Base-by-base conservation (phyloP, 37 sponge, comb jelly and placozoan genomes). In the Aplysina aerophoba region DNA sequence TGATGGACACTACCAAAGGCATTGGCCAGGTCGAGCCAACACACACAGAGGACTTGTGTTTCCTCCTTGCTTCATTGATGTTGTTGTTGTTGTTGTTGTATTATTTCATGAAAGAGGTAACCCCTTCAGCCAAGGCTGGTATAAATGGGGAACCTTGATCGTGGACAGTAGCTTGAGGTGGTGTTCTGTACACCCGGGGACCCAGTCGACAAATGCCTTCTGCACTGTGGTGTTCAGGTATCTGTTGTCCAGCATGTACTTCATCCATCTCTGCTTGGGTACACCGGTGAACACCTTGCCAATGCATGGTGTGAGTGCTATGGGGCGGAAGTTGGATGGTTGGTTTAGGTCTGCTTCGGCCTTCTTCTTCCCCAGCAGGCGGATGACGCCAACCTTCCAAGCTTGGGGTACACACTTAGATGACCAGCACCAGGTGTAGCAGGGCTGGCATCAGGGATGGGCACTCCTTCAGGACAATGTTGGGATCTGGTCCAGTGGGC, bases 101-200 rank as follows among this genome's bases (percentile, higher is more conserved):
- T 14, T 81, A 65, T 30, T 81, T 65, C 8, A 65, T 81, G 82
- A 63, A 81, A 12, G 65, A 63, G 15, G 82, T 63, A 44, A 61
- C 31, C 27, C 69, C 69, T 25, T 67, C 69, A 67, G n/a, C 69
- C 13, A 67, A 67, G 28, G 69, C 69, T n/a, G n/a, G n/a, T n/a
- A n/a, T n/a, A n/a, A n/a, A n/a, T n/a, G n/a, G n/a, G n/a, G n/a
- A n/a, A n/a, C 69, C 27, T 67, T 28, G n/a, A 67, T n/a, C 69
- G 28, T 28, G 33, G 73, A 34, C 73, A 71, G n/a, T 11, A 83
- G 68, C 57, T 63, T 83, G 24, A 63, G 17, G 67, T 83, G 83
- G 41, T 83, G 83, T 35, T 83, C 83, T 21, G 83, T 83, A 67
- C 83, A 83, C 13, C 83, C 83, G 15, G 83, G 83, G 53, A 65